Conservation (phyloP, 2,888 invertebrate genomes). For the Melinopterus prodromus region DNA sequence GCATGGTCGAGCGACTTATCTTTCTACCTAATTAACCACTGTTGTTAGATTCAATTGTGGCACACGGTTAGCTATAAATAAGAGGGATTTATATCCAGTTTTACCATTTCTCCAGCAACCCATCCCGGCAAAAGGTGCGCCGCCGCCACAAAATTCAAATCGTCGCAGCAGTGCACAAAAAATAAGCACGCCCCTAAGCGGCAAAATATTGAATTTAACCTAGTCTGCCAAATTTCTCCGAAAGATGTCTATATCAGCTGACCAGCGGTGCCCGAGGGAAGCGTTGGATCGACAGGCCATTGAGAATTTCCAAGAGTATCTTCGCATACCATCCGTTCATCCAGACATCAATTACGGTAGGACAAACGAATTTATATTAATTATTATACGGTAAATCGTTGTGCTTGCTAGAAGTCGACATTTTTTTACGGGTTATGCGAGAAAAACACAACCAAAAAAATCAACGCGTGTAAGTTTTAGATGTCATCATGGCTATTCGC, state of each 20-base stretch:
- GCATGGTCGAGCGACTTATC: background rate
- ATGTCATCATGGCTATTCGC: background rate
- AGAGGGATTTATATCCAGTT: background rate
- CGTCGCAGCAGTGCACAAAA: background rate
- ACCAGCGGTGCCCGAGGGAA: constrained; percentile 41
- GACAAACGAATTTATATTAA: constrained; percentile 46
- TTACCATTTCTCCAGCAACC: background rate
- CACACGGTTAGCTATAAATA: background rate
- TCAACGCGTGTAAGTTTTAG: background rate
- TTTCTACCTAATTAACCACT: background rate
- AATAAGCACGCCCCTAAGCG: constrained; percentile 20
- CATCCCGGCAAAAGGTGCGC: background rate
- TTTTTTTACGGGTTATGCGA: background rate
- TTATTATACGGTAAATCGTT: background rate
- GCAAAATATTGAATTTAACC: constrained; percentile 26
- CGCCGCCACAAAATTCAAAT: background rate
- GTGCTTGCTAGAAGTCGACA: background rate
- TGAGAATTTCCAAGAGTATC: constrained; percentile 83
- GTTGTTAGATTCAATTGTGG: background rate
- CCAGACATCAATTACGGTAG: constrained; percentile 87
- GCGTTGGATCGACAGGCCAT: constrained; percentile 64
- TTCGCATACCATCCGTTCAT: constrained; percentile 87
- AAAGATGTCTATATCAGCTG: constrained; percentile 56
- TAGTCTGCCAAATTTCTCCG: constrained; percentile 40
- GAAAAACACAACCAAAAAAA: background rate